Percentiles rank a stretch among this genome's conserved stretches.
Evolutionary conservation across 1,140 invertebrate species (phyloP).

Genomic region (Luehdorfia chinensis): DNA sequence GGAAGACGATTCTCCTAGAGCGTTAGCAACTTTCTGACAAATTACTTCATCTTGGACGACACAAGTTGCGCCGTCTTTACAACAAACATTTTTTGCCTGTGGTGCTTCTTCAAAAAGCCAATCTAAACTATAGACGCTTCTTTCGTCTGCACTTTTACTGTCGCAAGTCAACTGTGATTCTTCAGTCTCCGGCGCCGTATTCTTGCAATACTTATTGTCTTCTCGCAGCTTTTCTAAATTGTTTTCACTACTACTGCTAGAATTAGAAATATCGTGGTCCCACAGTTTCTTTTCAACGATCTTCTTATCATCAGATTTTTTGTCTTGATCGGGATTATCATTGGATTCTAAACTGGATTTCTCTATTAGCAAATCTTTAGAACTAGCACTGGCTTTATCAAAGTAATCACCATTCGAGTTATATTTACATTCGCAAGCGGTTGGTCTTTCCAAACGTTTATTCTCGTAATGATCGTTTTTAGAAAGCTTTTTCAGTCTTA

Average conservation of each 20-base stretch:
- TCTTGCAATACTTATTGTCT: constrained; percentile 37
- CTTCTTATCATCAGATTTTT: constrained; percentile 47
- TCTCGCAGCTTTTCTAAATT: constrained; percentile 55
- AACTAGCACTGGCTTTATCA: constrained; percentile 80
- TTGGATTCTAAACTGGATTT: constrained; percentile 77
- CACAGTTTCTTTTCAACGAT: constrained; percentile 61
- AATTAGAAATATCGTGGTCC: constrained; percentile 77
- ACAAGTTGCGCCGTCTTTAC: constrained; percentile 29
- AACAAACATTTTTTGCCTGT: constrained; percentile 24
- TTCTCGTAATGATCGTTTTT: constrained; percentile 54
- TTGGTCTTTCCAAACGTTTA: constrained; percentile 39
- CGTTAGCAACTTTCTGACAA: constrained; percentile 53
- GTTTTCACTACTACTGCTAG: constrained; percentile 77
- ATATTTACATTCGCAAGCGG: constrained; percentile 57
- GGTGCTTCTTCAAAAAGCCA: constrained; percentile 69
- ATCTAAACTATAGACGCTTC: constrained; percentile 69
- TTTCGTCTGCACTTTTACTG: constrained; percentile 67
- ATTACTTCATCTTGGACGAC: constrained; percentile 38
- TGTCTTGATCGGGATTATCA: constrained; percentile 54
- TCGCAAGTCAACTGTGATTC: constrained; percentile 61
- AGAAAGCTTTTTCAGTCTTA: constrained; percentile 66
- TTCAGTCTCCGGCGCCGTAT: constrained; percentile 51
- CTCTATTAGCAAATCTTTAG: constrained; percentile 80
- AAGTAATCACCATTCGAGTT: constrained; percentile 59
- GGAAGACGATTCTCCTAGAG: constrained; percentile 62